These are phyloP conservation scores for Heliocidaris erythrogramma DNA, from an alignment of 35 echinoderm and acorn worm genomes.

Conservation along the genomic window DNA sequence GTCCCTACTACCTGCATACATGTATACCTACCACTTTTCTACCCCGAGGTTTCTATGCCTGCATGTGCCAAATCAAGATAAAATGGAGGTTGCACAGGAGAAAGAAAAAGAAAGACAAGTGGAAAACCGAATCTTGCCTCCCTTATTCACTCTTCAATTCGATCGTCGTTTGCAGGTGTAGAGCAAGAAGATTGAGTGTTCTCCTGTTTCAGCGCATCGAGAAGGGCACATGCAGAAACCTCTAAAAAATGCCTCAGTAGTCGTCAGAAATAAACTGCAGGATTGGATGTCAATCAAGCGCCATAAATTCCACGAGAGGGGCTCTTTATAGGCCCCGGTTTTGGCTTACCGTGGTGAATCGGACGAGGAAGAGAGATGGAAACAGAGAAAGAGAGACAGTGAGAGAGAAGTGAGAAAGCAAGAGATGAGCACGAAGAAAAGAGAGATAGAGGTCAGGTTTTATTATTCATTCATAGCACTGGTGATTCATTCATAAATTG, in stretches of 20 bases:
- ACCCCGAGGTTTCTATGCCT: background rate
- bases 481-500: conserved; percentile 11
- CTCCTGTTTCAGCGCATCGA: background rate
- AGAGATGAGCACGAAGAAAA: background rate
- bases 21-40: background rate
- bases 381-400: background rate
- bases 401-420: background rate
- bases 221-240: background rate
- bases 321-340: background rate
- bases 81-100: background rate
- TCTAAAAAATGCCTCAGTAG: background rate
- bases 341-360: background rate
- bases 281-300: background rate
- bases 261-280: conserved; percentile 11
- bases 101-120: background rate
- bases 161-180: background rate
- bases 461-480: background rate
- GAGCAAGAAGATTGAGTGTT: background rate
- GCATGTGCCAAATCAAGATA: background rate
- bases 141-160: background rate
- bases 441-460: background rate
- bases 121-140: background rate
- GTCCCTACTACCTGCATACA: no score
- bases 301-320: background rate
- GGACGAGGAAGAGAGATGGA: background rate